A percentile compares a stretch with the other conserved stretches of the same genome.
Evolutionary conservation across 53 echinoderm and acorn worm genomes (phyloP).

Genomic region (Arbacia lixula): DNA sequence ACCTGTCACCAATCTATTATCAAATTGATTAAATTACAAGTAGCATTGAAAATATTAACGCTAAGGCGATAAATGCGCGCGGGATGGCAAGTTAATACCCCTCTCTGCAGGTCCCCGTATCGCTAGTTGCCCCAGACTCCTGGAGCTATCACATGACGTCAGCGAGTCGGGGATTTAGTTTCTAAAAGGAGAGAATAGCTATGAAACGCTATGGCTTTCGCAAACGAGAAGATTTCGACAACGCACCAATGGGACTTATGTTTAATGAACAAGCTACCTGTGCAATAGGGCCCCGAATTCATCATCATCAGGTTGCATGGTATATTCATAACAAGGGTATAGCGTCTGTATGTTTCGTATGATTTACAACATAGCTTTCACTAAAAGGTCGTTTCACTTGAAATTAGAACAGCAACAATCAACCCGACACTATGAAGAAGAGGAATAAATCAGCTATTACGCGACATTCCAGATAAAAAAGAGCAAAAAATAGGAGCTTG

Average conservation of each 20-base stretch:
- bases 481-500: too few species aligned
- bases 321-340: too few species aligned
- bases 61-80: constrained; percentile 35
- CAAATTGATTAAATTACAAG: constrained; percentile 50
- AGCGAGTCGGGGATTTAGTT: constrained; percentile 23
- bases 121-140: constrained; percentile 1
- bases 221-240: too few species aligned
- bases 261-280: too few species aligned
- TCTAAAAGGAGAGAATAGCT: constrained; percentile 1
- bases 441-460: too few species aligned
- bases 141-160: constrained; percentile 33
- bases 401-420: too few species aligned
- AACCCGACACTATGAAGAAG: too few species aligned
- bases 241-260: too few species aligned
- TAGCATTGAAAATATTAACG: constrained; percentile 53
- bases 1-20: constrained; percentile 42
- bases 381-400: too few species aligned
- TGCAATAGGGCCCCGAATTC: constrained; percentile 32
- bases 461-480: too few species aligned
- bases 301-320: constrained; percentile 44
- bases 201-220: constrained; percentile 13
- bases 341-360: too few species aligned
- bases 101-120: background rate
- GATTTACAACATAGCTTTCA: too few species aligned
- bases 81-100: constrained; percentile 32